Base-by-base conservation (phyloP, 2,113 vertebrate species). In the Labrus mixtus region DNA sequence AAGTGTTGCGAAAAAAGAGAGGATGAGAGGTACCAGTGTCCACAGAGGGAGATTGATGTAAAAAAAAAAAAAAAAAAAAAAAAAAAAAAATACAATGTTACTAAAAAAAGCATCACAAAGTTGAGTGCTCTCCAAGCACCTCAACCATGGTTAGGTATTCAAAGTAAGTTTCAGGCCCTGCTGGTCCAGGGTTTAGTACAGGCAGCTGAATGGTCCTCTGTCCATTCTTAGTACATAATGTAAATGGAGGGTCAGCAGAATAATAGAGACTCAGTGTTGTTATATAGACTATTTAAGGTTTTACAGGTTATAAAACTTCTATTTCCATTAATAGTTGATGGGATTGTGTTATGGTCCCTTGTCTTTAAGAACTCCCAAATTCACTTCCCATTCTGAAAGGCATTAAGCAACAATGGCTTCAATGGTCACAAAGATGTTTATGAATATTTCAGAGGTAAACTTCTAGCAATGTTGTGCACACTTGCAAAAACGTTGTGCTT, bases 121-220 rank as follows among this genome's bases (percentile, higher is more conserved):
- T 85, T 77, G 79, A 87, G 79, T 68, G 63, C 68, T 79, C 53
- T 73, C 64, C 17, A 62, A 67, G 79, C 70, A 57, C 54, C 60
- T 82, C 73, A 46, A 77, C 73, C 50, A 76, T 73, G 59, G 72
- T 76, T 84, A 66, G 66, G 71, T 62, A 56, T 79, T 79, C 60
- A 56, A 63, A 74, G 76, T 73, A 81, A 85, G 87, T 84, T 86
- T 88, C 68, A 70, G 82, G 81, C 86, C 92, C 90, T 87, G 92
- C 92, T 90, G 92, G 92, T 89, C 78, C 91, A 64, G 92, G 88
- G 89, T 78, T 87, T 74, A 79, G 87, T 82, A 90, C 81, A 88
- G 84, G 91, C 90, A 92, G 91, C 90, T 93, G 85, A 89, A 87
- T 63, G 79, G 81, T 81, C 76, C 71, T 79, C 69, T 36, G 66